Evolutionary conservation across 2,113 vertebrate genomes (phyloP).

Genomic region (Lepisosteus osseus): DNA sequence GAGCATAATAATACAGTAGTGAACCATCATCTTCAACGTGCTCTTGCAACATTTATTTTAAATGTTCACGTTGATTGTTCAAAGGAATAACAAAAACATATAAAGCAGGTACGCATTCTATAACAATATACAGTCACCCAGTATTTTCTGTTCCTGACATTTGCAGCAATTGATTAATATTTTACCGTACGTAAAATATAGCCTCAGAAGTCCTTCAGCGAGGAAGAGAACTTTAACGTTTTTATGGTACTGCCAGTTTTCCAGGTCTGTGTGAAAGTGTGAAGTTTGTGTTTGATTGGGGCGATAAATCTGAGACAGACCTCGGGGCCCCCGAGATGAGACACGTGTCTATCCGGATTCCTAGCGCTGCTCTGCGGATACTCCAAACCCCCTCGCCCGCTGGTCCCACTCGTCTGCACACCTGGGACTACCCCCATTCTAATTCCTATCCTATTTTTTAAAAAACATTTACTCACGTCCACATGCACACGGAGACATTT

Average conservation of each 20-base stretch:
- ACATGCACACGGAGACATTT: not conserved
- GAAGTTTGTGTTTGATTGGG: slow-evolving; percentile 70
- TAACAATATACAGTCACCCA: too few species aligned
- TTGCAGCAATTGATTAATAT: slow-evolving; percentile 15
- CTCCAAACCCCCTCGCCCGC: slow-evolving; percentile 34
- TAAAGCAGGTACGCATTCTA: too few species aligned
- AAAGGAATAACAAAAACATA: too few species aligned
- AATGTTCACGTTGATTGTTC: too few species aligned
- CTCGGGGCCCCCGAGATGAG: slow-evolving; percentile 57
- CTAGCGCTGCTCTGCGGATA: slow-evolving; percentile 55
- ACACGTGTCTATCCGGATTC: slow-evolving; percentile 70
- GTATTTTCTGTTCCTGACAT: not conserved
- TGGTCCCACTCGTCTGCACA: slow-evolving; percentile 29
- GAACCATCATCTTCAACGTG: too few species aligned
- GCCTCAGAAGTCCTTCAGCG: slow-evolving; percentile 26
- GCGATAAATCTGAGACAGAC: slow-evolving; percentile 72
- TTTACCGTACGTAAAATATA: slow-evolving; percentile 24
- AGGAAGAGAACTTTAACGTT: slow-evolving; percentile 51
- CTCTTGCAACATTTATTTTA: too few species aligned
- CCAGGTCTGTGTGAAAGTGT: slow-evolving; percentile 64
- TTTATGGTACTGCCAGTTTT: slow-evolving; percentile 67
- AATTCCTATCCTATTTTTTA: not conserved
- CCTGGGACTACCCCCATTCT: slow-evolving; percentile 5
- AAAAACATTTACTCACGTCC: not conserved
- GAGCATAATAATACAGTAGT: too few species aligned